Conservation (phyloP, 2,888 invertebrate genomes). For the Malacosoma neustria region DNA sequence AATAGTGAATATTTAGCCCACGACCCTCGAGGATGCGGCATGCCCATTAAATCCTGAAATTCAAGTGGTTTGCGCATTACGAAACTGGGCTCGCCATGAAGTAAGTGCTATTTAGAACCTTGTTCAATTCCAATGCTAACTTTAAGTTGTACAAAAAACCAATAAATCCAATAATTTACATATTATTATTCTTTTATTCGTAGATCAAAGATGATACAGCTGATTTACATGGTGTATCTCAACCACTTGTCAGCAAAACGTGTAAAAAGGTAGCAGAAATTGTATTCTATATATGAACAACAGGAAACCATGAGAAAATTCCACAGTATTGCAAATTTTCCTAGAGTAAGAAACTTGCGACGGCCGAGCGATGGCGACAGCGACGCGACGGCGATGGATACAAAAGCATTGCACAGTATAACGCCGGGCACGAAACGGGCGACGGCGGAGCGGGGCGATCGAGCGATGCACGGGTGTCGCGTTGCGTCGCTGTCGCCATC, state of each 20-base stretch:
- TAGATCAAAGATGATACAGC: conserved; percentile 12
- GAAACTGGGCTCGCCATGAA: conserved; percentile 9
- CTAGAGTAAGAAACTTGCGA: too few relatives aligned
- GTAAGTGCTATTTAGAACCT: conserved; percentile 5
- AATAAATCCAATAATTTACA: too few relatives aligned
- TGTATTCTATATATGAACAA: conserved; percentile 4
- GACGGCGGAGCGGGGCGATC: too few relatives aligned
- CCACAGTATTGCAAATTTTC: conserved; percentile 4
- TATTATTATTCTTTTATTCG: conserved; percentile 2
- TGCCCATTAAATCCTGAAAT: too few relatives aligned
- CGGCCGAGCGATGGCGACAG: too few relatives aligned
- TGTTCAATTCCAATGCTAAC: not conserved
- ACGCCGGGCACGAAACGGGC: too few relatives aligned
- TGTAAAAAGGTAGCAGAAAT: conserved; percentile 9
- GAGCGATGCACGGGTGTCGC: too few relatives aligned
- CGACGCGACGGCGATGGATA: too few relatives aligned
- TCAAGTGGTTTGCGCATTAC: too few relatives aligned
- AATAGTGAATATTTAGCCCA: conserved; percentile 3
- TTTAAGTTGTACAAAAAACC: not conserved
- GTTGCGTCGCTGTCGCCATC: too few relatives aligned
- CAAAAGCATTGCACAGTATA: too few relatives aligned
- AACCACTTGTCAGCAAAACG: conserved; percentile 7
- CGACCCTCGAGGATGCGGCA: too few relatives aligned
- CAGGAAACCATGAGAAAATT: conserved; percentile 5
- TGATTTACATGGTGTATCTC: conserved; percentile 10